Conservation (phyloP, 2,888 invertebrate species). For the Lithophane socia region DNA sequence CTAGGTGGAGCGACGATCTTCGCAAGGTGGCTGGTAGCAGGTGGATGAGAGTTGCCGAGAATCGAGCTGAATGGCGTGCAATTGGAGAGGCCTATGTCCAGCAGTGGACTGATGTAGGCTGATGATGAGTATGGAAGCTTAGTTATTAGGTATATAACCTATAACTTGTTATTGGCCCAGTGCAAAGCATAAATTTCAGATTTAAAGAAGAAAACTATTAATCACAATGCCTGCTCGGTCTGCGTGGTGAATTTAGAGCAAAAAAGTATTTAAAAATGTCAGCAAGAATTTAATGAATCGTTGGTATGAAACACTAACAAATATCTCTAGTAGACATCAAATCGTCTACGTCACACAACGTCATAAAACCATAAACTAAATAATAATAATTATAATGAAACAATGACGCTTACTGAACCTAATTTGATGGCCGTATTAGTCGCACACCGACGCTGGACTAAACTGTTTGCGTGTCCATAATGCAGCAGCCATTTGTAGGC, state of each 20-base stretch:
- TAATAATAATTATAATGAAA: constrained; percentile 7
- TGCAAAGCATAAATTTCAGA: neutral
- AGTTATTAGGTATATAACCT: neutral
- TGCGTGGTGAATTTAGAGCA: neutral
- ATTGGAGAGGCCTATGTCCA: no score
- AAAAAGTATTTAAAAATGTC: neutral
- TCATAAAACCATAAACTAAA: constrained; percentile 5
- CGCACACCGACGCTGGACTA: constrained; percentile 16
- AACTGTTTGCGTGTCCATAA: constrained; percentile 44
- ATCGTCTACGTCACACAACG: neutral
- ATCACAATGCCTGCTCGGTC: no score
- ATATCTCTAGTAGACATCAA: neutral
- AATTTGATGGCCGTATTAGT: constrained; percentile 43
- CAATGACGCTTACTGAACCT: constrained; percentile 3
- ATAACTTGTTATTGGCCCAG: neutral
- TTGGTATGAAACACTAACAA: neutral
- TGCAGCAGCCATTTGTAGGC: constrained; percentile 42
- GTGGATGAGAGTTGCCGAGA: no score
- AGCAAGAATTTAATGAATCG: no score
- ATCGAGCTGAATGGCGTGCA: no score
- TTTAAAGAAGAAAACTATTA: neutral
- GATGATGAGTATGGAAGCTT: neutral
- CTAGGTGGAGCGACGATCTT: no score
- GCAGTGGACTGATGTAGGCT: no score
- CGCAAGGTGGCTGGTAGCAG: no score